These are phyloP conservation scores for Linyphia triangularis DNA, from an alignment of 2,888 invertebrate species.

Conservation along the genomic window DNA sequence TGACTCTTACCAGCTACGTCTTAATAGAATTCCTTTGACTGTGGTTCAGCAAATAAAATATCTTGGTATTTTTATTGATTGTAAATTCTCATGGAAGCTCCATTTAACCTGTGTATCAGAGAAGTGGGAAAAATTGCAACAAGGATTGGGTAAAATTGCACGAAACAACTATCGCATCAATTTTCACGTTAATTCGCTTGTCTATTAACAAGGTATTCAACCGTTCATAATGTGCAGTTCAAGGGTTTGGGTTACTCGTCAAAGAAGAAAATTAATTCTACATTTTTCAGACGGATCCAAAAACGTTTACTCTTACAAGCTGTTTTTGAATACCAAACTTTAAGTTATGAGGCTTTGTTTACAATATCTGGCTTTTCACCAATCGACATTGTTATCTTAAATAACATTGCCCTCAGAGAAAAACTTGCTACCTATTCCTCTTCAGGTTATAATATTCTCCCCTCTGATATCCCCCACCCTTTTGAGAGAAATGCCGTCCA, in stretches of 20 bases:
- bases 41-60: slow-evolving; percentile 20
- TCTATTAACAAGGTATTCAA: too few relatives aligned
- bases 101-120: too few relatives aligned
- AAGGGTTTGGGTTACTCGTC: not conserved
- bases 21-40: not conserved
- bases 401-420: not conserved
- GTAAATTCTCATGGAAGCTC: not conserved
- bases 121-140: not conserved
- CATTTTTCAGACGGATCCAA: not conserved
- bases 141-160: not conserved
- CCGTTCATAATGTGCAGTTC: not conserved
- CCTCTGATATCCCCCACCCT: not conserved
- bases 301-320: not conserved
- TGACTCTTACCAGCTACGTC: not conserved
- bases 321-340: not conserved
- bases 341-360: not conserved
- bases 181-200: not conserved
- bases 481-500: not conserved
- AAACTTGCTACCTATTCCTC: not conserved
- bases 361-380: not conserved
- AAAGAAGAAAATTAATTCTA: not conserved
- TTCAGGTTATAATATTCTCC: not conserved
- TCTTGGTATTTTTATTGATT: not conserved
- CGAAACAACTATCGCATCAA: not conserved
- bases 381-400: not conserved